Evolutionary conservation across 2,113 vertebrate species (phyloP).

Genomic region (Sula dactylatra): DNA sequence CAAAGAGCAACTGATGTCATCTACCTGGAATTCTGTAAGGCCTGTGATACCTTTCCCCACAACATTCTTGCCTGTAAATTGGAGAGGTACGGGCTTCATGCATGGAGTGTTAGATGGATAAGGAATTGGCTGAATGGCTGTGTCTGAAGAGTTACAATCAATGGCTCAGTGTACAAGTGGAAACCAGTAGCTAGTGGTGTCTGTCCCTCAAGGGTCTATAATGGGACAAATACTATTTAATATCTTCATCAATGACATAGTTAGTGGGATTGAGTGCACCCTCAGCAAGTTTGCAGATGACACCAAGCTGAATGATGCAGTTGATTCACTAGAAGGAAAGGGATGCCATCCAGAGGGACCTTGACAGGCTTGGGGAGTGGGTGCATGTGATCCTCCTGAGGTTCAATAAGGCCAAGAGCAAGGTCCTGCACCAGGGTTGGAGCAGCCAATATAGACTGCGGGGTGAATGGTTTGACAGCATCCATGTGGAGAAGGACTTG

Average conservation of each 20-base stretch:
- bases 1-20: background rate
- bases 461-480: background rate
- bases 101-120: background rate
- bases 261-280: background rate
- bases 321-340: background rate
- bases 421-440: background rate
- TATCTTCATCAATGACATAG: background rate
- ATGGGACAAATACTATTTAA: background rate
- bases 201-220: background rate
- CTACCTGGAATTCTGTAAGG: background rate
- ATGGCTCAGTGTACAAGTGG: background rate
- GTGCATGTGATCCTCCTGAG: accelerated
- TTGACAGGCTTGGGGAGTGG: background rate
- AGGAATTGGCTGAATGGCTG: background rate
- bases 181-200: background rate
- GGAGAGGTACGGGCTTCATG: background rate
- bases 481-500: background rate
- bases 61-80: background rate
- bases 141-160: background rate
- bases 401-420: background rate
- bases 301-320: background rate
- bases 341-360: too few species aligned
- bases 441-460: background rate
- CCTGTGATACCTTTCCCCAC: background rate
- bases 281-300: background rate